Percentiles rank a stretch among this genome's conserved stretches.
These are phyloP conservation scores for Callionymus lyra DNA, from an alignment of 2,113 vertebrate species.

Conservation along the genomic window DNA sequence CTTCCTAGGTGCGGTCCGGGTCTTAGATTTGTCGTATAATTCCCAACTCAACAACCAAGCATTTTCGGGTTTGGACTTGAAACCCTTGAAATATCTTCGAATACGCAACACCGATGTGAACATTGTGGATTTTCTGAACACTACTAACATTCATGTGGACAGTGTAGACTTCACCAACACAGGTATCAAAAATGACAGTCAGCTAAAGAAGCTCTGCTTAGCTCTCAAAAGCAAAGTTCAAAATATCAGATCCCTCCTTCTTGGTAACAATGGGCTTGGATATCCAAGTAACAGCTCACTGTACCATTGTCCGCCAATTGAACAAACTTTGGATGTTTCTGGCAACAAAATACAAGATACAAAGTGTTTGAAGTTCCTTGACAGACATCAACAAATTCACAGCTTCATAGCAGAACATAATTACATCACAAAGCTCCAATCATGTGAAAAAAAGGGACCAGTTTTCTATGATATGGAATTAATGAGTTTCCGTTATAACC, in stretches of 20 bases:
- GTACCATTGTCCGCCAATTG: constrained; percentile 42
- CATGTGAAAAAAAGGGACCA: constrained; percentile 1
- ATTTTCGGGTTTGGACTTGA: constrained; percentile 53
- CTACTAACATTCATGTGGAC: constrained; percentile 37
- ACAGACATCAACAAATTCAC: background rate
- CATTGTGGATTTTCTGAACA: constrained; percentile 42
- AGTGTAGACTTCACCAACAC: constrained; percentile 66
- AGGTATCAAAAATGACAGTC: constrained; percentile 10
- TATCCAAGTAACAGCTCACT: background rate
- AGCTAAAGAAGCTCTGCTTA: constrained; percentile 36
- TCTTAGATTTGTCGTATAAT: constrained; percentile 70
- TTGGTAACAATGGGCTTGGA: constrained; percentile 34
- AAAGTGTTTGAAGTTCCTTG: constrained; percentile 38
- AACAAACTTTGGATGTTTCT: constrained; percentile 57
- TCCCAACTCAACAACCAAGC: background rate
- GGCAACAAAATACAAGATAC: constrained; percentile 34
- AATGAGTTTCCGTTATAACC: constrained; percentile 71
- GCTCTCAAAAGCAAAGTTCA: constrained; percentile 23
- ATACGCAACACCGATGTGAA: constrained; percentile 55
- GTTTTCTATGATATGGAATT: constrained; percentile 15
- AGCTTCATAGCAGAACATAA: constrained; percentile 67
- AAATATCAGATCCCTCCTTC: constrained; percentile 16
- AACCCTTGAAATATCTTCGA: constrained; percentile 32
- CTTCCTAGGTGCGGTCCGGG: constrained; percentile 37
- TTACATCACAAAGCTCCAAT: constrained; percentile 20